Conservation (phyloP, 2,797 vertebrate genomes). For the Emydoidea blandingii region DNA sequence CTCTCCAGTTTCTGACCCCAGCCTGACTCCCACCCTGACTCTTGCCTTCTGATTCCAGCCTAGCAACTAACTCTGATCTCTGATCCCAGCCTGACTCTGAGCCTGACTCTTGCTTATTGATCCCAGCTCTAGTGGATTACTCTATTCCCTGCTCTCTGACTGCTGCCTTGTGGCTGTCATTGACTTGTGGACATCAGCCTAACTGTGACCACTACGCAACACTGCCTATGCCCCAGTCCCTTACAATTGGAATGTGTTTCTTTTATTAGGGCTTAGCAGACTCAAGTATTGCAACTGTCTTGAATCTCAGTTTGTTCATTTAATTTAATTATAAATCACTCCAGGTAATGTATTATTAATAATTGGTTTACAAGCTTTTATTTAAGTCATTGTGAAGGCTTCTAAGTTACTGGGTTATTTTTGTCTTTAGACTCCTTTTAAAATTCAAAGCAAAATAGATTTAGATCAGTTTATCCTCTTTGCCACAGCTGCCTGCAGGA, state of each 20-base stretch:
- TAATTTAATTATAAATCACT: slow-evolving; percentile 26
- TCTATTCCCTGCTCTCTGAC: not conserved
- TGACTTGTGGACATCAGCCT: not conserved
- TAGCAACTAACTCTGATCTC: not conserved
- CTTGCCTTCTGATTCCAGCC: not conserved
- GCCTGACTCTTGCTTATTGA: not conserved
- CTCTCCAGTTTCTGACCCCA: not conserved
- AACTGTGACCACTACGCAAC: not conserved
- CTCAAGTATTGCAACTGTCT: slow-evolving; percentile 22
- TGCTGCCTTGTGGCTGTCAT: not conserved
- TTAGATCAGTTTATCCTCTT: slow-evolving; percentile 60
- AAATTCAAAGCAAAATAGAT: slow-evolving; percentile 7
- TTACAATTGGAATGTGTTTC: not conserved
- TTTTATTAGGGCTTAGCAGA: slow-evolving; percentile 31
- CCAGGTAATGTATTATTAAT: slow-evolving; percentile 42
- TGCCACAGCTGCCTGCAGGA: slow-evolving; percentile 37
- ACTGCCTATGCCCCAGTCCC: not conserved
- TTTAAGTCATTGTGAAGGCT: slow-evolving; percentile 28
- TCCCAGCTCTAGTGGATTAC: not conserved
- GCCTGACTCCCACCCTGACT: not conserved
- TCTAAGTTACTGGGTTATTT: slow-evolving; percentile 54
- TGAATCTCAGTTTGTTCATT: slow-evolving; percentile 34
- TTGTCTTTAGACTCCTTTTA: not conserved
- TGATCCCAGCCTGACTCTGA: not conserved
- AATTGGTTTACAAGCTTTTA: slow-evolving; percentile 33